Percentiles rank a stretch among this genome's conserved stretches.
Conservation (phyloP, 2,113 vertebrate genomes). For the Orthonyx spaldingii region DNA sequence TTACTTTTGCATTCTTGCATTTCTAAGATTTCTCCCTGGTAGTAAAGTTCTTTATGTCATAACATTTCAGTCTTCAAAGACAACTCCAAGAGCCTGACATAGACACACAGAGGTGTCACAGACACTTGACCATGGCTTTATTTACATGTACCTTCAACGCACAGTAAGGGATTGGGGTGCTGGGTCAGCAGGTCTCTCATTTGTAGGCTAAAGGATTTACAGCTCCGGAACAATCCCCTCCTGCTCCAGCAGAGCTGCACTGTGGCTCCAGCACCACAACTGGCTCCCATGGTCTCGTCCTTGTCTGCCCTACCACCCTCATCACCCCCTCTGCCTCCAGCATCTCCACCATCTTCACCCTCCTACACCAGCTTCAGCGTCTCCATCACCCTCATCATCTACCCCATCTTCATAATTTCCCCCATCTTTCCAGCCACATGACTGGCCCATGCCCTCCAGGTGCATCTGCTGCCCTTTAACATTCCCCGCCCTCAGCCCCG, state of each 20-base stretch:
- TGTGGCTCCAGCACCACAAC: neutral
- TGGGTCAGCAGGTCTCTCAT: neutral
- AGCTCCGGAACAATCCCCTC: neutral
- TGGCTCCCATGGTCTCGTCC: accelerated
- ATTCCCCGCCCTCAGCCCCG: accelerated
- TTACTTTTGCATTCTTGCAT: neutral
- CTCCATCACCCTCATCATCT: neutral
- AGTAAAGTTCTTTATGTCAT: neutral
- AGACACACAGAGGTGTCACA: neutral
- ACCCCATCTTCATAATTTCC: accelerated
- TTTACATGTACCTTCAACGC: accelerated
- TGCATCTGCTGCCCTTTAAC: accelerated
- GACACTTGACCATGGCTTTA: neutral
- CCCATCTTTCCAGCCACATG: accelerated
- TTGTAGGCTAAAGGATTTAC: neutral
- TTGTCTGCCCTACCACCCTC: neutral
- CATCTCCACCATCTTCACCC: neutral
- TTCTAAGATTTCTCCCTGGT: neutral
- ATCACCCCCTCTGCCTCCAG: neutral
- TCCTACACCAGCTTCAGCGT: neutral
- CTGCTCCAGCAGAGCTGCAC: neutral
- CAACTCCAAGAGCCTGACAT: no score
- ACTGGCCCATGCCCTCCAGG: neutral
- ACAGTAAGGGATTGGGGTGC: accelerated
- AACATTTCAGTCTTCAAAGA: neutral